phyloP scores from a whole-genome alignment of 1,140 invertebrate species.

The Hirudo medicinalis region DNA sequence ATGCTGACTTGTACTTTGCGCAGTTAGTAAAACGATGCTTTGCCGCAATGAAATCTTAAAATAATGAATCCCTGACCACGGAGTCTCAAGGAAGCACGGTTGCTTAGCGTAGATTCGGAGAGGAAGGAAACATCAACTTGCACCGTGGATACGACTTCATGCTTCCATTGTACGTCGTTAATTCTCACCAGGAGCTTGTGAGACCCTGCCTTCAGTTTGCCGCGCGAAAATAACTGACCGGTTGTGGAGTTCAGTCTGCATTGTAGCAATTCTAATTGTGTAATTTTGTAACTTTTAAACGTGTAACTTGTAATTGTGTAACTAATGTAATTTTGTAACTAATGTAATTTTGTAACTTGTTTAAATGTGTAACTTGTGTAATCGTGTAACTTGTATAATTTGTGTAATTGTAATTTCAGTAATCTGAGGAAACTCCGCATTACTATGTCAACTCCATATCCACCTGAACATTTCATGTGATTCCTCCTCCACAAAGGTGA shows the following conservation, averaged over 20 bases:
- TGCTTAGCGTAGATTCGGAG: conserved; percentile 80
- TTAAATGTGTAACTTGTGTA: no score
- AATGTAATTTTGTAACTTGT: no score
- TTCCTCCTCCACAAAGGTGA: conserved; percentile 34
- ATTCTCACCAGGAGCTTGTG: conserved; percentile 79
- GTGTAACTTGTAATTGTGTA: background rate
- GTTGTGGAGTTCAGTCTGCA: conserved; percentile 77
- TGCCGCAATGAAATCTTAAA: no score
- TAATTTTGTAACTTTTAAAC: background rate
- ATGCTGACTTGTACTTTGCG: no score
- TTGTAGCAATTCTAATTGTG: conserved; percentile 9
- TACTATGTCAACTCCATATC: no score
- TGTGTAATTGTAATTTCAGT: background rate
- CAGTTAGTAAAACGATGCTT: no score
- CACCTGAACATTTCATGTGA: background rate
- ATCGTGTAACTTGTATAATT: background rate
- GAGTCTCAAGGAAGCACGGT: conserved; percentile 82
- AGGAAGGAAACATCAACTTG: conserved; percentile 83
- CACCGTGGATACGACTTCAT: conserved; percentile 75
- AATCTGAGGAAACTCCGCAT: no score
- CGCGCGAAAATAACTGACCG: conserved; percentile 86
- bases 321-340: background rate
- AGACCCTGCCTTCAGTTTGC: conserved; percentile 69
- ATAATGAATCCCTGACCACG: no score
- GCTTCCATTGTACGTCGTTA: conserved; percentile 71